Base-by-base conservation (phyloP, 2,888 invertebrate species). In the Pristionchus mayeri region DNA sequence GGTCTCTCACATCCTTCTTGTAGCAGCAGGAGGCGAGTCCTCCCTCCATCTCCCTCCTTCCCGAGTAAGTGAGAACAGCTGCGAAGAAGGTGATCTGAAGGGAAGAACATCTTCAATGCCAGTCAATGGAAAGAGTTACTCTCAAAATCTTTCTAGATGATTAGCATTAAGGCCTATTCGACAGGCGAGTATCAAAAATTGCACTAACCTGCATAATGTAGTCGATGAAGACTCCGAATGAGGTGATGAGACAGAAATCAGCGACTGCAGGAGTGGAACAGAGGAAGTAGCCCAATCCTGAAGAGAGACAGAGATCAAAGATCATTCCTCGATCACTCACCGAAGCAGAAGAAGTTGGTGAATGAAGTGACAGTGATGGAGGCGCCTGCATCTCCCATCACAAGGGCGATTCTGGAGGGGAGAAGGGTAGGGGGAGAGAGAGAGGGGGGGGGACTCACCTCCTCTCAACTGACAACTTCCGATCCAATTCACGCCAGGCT, bases 311-410 rank as follows among this genome's bases (percentile, higher is more conserved):
- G 24, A 27, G 30, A 48, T 52, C 27, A 57, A 48, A 67, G 67
- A 82, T 48, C 34, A 78, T 0, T 44, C 44, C 6, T 24, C 2
- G 27, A 57, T 57, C 24, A 57, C 57, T 81, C 50, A 90, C 90
- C 90, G 86, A 92, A 92, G 85, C 92, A 92, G 86, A 92, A 92
- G 87, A 92, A 92, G 87, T 92, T 92, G 76, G 92, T 92, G 87
- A 92, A 89, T 9, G 92, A 92, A 40, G 92, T 92, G 57, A 92
- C 92, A 34, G 92, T 92, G 82, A 92, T 92, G 3, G 90, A 90
- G 21, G 92, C 92, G 0, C 92, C 92, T 18, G 92, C 92, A 82
- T 92, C 92, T 34, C 89, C 91, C 92, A 92, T 92, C 27, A 92
- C 91, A 37, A 90, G 85, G 11, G 90, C 92, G 85, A 92, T 90